Conservation (phyloP, 2,888 invertebrate genomes). For the Eustalomyia histrio region DNA sequence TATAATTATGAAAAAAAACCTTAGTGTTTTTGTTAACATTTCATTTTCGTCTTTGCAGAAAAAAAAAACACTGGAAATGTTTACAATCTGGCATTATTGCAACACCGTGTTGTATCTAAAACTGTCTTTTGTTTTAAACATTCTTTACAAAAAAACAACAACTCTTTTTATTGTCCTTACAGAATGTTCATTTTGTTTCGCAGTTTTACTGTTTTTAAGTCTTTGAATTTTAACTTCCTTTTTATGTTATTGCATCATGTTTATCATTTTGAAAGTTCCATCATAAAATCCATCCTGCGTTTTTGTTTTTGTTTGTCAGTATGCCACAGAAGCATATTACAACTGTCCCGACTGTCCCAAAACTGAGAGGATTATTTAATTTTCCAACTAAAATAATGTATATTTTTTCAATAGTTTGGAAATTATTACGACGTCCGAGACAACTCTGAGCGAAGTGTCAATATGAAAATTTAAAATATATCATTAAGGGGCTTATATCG, state of each 20-base stretch:
- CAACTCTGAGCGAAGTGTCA: too few relatives aligned
- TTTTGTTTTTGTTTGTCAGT: slow-evolving; percentile 48
- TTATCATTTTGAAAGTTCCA: slow-evolving; percentile 62
- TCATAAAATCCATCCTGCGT: slow-evolving; percentile 56
- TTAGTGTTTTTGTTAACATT: slow-evolving; percentile 11
- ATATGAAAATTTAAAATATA: too few relatives aligned
- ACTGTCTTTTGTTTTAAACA: slow-evolving; percentile 37
- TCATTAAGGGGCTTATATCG: too few relatives aligned
- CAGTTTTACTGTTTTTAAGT: slow-evolving; percentile 24
- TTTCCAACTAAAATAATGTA: too few relatives aligned
- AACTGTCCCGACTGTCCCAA: too few relatives aligned
- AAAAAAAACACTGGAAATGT: slow-evolving; percentile 12
- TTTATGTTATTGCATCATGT: slow-evolving; percentile 30
- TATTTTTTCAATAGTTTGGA: too few relatives aligned
- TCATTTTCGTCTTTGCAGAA: slow-evolving; percentile 30
- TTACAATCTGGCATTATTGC: slow-evolving; percentile 46
- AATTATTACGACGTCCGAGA: too few relatives aligned
- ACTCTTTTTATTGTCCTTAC: slow-evolving; percentile 52
- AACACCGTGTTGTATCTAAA: slow-evolving; percentile 37
- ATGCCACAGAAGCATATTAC: slow-evolving; percentile 17
- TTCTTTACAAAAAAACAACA: slow-evolving; percentile 34
- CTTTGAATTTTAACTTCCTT: slow-evolving; percentile 50
- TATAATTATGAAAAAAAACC: slow-evolving; percentile 1
- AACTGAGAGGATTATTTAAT: too few relatives aligned
- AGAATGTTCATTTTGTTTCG: slow-evolving; percentile 28